A percentile compares a stretch with the other conserved stretches of the same genome.
Conservation (phyloP, 2,888 invertebrate species). For the Ceraclea dissimilis region DNA sequence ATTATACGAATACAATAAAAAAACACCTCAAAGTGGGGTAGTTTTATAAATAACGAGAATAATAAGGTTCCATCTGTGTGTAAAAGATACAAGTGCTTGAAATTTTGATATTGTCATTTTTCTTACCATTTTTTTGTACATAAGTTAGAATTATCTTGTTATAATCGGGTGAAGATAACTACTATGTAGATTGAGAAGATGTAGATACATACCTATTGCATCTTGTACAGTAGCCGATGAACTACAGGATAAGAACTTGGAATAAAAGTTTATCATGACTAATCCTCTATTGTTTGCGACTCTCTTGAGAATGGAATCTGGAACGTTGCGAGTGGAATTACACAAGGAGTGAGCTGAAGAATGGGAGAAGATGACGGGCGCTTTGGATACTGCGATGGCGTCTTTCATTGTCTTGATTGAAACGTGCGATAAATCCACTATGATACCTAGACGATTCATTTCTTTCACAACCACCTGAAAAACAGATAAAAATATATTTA, state of each 20-base stretch:
- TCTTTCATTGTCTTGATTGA: conserved; percentile 75
- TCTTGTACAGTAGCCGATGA: conserved; percentile 69
- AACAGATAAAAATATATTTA: conserved; percentile 5
- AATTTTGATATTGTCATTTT: too few species aligned
- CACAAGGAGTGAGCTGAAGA: conserved; percentile 75
- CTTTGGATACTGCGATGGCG: conserved; percentile 65
- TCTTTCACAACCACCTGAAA: conserved; percentile 69
- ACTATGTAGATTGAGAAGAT: too few species aligned
- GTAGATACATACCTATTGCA: conserved; percentile 73
- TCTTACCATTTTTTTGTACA: too few species aligned
- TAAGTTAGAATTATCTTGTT: too few species aligned
- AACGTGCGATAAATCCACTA: conserved; percentile 78
- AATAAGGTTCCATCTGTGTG: too few species aligned
- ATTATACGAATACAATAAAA: too few species aligned
- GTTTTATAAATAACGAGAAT: too few species aligned
- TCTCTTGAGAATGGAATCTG: conserved; percentile 64
- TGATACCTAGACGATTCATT: conserved; percentile 85
- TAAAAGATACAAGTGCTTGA: too few species aligned
- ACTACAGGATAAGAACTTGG: conserved; percentile 66
- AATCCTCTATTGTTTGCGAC: conserved; percentile 73
- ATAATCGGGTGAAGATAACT: too few species aligned
- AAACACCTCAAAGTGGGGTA: too few species aligned
- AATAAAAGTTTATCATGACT: conserved; percentile 84
- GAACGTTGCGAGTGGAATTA: conserved; percentile 74
- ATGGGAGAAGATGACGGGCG: conserved; percentile 82